A percentile compares a stretch with the other conserved stretches of the same genome.
Evolutionary conservation across 2,888 invertebrate species (phyloP).

Genomic region (Troglohyphantes excavatus): DNA sequence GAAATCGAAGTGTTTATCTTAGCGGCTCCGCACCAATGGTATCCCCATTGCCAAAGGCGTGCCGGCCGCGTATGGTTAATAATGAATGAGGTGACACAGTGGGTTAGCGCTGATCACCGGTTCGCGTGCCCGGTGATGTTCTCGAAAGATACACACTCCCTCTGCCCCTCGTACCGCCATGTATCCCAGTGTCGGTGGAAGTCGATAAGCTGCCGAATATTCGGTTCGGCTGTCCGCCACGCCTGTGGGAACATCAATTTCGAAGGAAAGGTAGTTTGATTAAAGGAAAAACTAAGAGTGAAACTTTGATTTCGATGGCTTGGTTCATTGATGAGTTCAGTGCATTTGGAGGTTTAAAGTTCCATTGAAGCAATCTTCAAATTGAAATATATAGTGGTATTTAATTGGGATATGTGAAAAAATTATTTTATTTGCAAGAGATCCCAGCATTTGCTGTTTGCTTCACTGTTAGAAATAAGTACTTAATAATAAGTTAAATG

Average conservation of each 20-base stretch:
- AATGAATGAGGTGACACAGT: constrained; percentile 58
- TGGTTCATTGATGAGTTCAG: too few species aligned
- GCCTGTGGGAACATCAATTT: background rate
- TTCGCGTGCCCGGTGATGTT: constrained; percentile 44
- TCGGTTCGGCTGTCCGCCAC: constrained; percentile 9
- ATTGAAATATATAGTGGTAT: too few species aligned
- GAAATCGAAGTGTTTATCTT: constrained; percentile 50
- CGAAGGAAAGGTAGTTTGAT: background rate
- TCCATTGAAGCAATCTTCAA: too few species aligned
- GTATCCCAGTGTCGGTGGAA: background rate
- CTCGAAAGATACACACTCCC: constrained; percentile 24
- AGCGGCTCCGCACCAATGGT: background rate
- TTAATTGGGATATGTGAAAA: too few species aligned
- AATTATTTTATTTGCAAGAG: too few species aligned
- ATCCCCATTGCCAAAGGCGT: constrained; percentile 44
- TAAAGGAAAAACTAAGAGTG: background rate
- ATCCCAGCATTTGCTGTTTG: too few species aligned
- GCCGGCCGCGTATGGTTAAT: constrained; percentile 28
- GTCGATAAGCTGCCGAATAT: background rate
- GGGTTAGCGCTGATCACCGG: constrained; percentile 50
- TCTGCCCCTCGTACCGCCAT: constrained; percentile 2
- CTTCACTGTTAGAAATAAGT: too few species aligned
- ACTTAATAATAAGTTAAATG: too few species aligned
- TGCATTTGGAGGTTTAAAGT: too few species aligned
- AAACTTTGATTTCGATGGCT: too few species aligned